Evolutionary conservation across 2,797 vertebrate species (phyloP).

Genomic region (Clarias fuscus): DNA sequence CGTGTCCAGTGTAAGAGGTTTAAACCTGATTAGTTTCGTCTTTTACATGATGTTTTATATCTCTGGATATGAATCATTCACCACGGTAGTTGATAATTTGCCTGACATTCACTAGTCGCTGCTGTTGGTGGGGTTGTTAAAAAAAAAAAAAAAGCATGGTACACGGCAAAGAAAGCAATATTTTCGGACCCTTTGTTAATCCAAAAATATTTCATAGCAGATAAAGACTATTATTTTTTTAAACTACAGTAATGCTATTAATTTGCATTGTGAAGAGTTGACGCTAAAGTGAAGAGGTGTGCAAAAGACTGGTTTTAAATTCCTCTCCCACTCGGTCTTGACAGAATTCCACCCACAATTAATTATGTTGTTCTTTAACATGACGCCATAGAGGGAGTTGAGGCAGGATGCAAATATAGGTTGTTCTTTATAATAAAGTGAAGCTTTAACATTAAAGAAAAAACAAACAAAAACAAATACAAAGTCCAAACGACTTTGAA

Average conservation of each 20-base stretch:
- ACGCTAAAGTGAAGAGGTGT: background rate
- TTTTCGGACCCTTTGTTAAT: background rate
- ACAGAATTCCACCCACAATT: background rate
- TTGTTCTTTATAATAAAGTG: too few relatives aligned
- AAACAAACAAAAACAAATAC: too few relatives aligned
- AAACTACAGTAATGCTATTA: background rate
- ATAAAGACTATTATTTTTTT: background rate
- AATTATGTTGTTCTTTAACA: background rate
- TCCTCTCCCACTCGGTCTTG: background rate
- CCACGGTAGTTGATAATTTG: background rate
- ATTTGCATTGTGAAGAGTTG: background rate
- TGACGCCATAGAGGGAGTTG: too few relatives aligned
- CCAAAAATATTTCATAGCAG: background rate
- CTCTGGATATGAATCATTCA: constrained; percentile 12
- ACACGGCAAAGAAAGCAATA: background rate
- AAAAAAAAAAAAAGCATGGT: background rate
- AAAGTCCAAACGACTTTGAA: too few relatives aligned
- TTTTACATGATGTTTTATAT: constrained; percentile 39
- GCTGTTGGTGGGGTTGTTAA: background rate
- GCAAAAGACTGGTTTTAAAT: background rate
- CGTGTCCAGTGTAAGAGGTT: constrained; percentile 27
- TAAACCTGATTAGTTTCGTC: constrained; percentile 16
- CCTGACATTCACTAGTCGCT: background rate
- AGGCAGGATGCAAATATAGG: too few relatives aligned
- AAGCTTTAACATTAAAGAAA: too few relatives aligned